phyloP scores from a whole-genome alignment of 1,140 invertebrate species.

The Neodiprion virginianus region DNA sequence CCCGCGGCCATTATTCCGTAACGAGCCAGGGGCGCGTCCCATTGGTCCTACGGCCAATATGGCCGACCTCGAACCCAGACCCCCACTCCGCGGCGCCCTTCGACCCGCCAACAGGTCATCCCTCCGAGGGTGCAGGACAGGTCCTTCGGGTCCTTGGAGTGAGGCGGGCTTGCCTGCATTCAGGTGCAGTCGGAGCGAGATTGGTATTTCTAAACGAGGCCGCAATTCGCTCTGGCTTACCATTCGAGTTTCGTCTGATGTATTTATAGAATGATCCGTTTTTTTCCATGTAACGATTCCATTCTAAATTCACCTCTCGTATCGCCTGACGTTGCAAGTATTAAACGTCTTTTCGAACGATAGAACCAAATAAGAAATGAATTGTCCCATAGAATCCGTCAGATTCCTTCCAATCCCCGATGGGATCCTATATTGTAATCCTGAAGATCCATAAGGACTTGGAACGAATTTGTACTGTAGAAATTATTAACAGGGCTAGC shows the following conservation, averaged over 20 bases:
- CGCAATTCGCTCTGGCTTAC: constrained; percentile 9
- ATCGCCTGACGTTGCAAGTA: too few relatives aligned
- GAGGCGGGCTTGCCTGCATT: neutral
- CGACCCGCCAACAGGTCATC: neutral
- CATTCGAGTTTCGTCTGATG: neutral
- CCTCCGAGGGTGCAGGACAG: constrained; percentile 14
- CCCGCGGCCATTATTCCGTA: constrained; percentile 57
- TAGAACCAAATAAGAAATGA: too few relatives aligned
- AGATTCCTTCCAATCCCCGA: too few relatives aligned
- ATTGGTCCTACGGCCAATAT: constrained; percentile 54
- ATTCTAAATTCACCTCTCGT: too few relatives aligned
- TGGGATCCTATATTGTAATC: too few relatives aligned
- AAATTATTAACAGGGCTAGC: too few relatives aligned
- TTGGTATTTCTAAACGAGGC: neutral
- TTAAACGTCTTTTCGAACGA: too few relatives aligned
- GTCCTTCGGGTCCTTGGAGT: neutral
- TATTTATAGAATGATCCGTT: too few relatives aligned
- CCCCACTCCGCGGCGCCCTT: constrained; percentile 30
- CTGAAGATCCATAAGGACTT: too few relatives aligned
- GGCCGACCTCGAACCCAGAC: constrained; percentile 45
- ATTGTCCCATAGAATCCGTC: too few relatives aligned
- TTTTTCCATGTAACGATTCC: too few relatives aligned
- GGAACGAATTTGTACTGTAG: too few relatives aligned
- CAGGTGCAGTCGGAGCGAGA: neutral
- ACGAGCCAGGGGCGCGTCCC: constrained; percentile 32